Evolutionary conservation across 1,140 invertebrate genomes (phyloP).

Genomic region (Eurosta solidaginis): DNA sequence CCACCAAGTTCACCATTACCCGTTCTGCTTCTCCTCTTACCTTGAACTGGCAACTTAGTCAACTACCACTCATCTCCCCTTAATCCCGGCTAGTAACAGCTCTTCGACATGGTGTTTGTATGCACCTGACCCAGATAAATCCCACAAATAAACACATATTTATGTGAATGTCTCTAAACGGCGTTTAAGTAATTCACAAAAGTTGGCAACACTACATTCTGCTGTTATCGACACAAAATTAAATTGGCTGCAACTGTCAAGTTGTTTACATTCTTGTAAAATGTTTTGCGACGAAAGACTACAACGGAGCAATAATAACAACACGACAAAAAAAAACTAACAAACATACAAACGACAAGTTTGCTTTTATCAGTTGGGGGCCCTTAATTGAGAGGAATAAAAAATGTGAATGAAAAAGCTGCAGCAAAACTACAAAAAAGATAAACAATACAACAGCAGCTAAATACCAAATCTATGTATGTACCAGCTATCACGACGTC

Average conservation of each 20-base stretch:
- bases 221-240: background rate
- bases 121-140: no score
- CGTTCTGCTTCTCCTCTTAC: no score
- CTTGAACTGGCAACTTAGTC: no score
- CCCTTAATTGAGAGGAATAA: background rate
- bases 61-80: no score
- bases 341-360: background rate
- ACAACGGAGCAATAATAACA: background rate
- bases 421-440: background rate
- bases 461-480: background rate
- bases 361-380: background rate
- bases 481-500: conserved; percentile 6
- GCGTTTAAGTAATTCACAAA: background rate
- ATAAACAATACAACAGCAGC: background rate
- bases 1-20: no score
- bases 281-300: background rate
- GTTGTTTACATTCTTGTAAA: conserved; percentile 23
- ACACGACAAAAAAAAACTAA: background rate
- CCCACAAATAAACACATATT: no score
- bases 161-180: no score
- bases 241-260: conserved; percentile 5
- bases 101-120: no score
- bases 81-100: no score
- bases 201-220: background rate
- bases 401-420: background rate